Evolutionary conservation across 2,797 vertebrate species (phyloP).

Genomic region (Aldrovandia affinis): DNA sequence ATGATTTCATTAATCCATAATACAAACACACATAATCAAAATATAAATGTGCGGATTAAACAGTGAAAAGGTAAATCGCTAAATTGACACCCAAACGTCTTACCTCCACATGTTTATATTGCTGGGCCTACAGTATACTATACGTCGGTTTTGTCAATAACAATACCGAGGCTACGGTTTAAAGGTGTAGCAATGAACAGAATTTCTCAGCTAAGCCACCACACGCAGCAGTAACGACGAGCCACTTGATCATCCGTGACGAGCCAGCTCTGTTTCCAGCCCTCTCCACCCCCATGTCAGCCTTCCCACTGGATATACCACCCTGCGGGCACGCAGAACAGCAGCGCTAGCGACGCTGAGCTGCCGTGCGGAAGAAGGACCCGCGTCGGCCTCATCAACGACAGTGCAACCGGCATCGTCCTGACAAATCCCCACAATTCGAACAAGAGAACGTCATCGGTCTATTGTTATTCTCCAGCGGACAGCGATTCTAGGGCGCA

Average conservation of each 20-base stretch:
- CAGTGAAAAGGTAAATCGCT: not conserved
- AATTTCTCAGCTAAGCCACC: not conserved
- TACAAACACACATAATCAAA: not conserved
- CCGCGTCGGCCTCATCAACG: conserved; percentile 20
- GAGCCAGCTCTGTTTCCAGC: conserved; percentile 52
- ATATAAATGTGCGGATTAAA: not conserved
- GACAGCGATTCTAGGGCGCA: conserved; percentile 15
- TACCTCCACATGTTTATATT: no score
- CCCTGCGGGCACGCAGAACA: conserved; percentile 61
- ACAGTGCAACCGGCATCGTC: conserved; percentile 8
- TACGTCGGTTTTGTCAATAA: no score
- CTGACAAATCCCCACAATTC: conserved; percentile 19
- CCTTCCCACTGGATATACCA: conserved; percentile 61
- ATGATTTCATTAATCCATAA: not conserved
- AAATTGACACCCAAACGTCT: not conserved
- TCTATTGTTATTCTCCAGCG: conserved; percentile 19
- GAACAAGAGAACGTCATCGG: conserved; percentile 6
- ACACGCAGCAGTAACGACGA: not conserved
- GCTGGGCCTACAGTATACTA: no score
- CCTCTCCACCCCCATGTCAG: conserved; percentile 43
- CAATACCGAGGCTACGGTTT: no score
- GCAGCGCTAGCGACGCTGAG: not conserved
- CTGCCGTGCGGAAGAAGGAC: conserved; percentile 33
- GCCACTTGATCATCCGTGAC: conserved; percentile 63
- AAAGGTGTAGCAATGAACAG: not conserved